A percentile compares a stretch with the other conserved stretches of the same genome.
phyloP scores from a whole-genome alignment of 1,140 invertebrate species.

The Apis dorsata region DNA sequence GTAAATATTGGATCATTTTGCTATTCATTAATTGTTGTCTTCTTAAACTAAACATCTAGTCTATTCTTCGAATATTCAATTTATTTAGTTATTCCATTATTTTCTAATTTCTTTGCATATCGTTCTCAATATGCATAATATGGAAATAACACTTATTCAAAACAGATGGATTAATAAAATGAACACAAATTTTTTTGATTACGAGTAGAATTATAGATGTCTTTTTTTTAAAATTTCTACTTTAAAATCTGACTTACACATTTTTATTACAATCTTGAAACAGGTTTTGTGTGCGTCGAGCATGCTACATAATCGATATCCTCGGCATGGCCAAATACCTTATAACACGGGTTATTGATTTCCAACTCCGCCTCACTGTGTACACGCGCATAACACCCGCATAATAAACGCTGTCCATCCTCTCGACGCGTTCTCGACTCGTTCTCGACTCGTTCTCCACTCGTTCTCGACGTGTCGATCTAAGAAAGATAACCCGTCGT shows the following conservation, averaged over 20 bases:
- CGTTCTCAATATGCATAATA: no score
- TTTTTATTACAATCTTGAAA: conserved; percentile 5
- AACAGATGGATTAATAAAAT: no score
- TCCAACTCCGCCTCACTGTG: conserved; percentile 41
- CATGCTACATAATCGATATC: conserved; percentile 48
- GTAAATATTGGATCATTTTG: not conserved
- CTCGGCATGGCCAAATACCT: conserved; percentile 44
- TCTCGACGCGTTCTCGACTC: not conserved
- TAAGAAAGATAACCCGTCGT: conserved; percentile 12
- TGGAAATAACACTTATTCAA: no score
- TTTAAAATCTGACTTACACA: not conserved
- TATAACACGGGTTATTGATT: conserved; percentile 53
- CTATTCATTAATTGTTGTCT: not conserved
- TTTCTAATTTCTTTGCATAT: no score
- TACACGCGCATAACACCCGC: conserved; percentile 34
- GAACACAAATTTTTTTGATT: no score
- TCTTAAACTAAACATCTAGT: not conserved
- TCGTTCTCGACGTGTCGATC: conserved; percentile 4
- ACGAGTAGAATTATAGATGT: no score
- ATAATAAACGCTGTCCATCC: conserved; percentile 30
- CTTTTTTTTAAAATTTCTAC: no score
- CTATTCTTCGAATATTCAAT: not conserved
- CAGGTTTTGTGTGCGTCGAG: not conserved
- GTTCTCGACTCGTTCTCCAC: not conserved
- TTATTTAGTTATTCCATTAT: not conserved